Conservation (phyloP, 2,888 invertebrate genomes). For the Lutraria lutraria region DNA sequence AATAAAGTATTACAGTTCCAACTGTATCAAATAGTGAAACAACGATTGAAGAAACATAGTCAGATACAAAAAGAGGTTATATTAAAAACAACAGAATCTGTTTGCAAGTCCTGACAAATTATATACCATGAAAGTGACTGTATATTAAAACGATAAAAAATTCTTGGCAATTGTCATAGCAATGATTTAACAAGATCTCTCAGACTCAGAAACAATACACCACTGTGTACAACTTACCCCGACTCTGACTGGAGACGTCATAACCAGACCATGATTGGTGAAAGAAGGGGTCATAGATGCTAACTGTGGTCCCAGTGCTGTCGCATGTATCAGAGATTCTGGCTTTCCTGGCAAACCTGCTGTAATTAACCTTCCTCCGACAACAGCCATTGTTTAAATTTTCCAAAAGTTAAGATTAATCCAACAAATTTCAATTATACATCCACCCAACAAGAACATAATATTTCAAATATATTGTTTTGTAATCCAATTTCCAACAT, state of each 20-base stretch:
- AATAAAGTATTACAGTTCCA: too few species aligned
- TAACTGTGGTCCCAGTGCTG: conserved; percentile 13
- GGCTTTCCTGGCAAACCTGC: conserved; percentile 38
- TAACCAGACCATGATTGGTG: conserved; percentile 26
- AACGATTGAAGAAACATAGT: too few species aligned
- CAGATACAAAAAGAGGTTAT: too few species aligned
- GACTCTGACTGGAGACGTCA: conserved; percentile 41
- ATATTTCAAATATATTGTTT: conserved; percentile 10
- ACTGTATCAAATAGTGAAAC: too few species aligned
- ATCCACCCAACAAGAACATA: not conserved
- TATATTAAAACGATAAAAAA: too few species aligned
- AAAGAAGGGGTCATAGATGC: conserved; percentile 14
- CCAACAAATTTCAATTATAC: not conserved
- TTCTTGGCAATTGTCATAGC: too few species aligned
- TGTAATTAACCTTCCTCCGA: conserved; percentile 48
- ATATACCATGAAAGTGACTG: too few species aligned
- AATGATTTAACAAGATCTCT: too few species aligned
- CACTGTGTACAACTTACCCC: conserved; percentile 46
- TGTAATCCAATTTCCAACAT: conserved; percentile 5
- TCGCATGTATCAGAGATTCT: conserved; percentile 29
- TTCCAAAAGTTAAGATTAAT: conserved; percentile 8
- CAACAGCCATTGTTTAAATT: conserved; percentile 48
- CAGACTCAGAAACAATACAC: too few species aligned
- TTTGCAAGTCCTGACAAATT: too few species aligned
- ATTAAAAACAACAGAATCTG: too few species aligned